Conservation (phyloP, 1,140 invertebrate genomes). For the Plodia interpunctella region DNA sequence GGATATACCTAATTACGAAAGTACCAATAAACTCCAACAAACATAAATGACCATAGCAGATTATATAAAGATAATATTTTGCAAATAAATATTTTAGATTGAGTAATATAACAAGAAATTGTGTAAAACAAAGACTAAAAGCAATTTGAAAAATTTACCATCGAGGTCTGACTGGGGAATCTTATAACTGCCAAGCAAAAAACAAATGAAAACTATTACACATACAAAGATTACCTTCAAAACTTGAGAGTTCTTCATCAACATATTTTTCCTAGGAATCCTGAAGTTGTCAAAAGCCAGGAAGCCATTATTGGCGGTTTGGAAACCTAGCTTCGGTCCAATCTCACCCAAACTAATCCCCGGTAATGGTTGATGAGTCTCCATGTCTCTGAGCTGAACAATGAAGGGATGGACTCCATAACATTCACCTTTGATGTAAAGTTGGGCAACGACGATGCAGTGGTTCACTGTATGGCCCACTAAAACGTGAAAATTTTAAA, state of each 20-base stretch:
- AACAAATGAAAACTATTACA: too few species aligned
- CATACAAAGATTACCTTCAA: slow-evolving; percentile 78
- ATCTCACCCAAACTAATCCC: slow-evolving; percentile 95
- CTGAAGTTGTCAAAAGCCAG: slow-evolving; percentile 89
- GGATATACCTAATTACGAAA: too few species aligned
- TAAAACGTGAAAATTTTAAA: slow-evolving; percentile 61
- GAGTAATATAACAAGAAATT: too few species aligned
- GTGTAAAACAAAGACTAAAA: too few species aligned
- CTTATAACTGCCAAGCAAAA: too few species aligned
- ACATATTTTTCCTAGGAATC: slow-evolving; percentile 90
- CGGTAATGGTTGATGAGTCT: slow-evolving; percentile 88
- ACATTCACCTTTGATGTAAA: slow-evolving; percentile 87
- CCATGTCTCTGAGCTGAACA: slow-evolving; percentile 90
- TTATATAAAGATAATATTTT: too few species aligned
- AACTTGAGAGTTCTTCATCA: slow-evolving; percentile 95
- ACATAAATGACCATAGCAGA: too few species aligned
- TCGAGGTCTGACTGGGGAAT: too few species aligned
- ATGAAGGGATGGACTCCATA: slow-evolving; percentile 94
- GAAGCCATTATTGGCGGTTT: slow-evolving; percentile 92
- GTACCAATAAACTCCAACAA: neutral
- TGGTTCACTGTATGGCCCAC: slow-evolving; percentile 94
- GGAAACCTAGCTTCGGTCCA: slow-evolving; percentile 93
- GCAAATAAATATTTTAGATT: too few species aligned
- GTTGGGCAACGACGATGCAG: slow-evolving; percentile 90
- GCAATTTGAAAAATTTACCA: too few species aligned